Percentiles rank a stretch among this genome's conserved stretches.
Conservation (phyloP, 2,888 invertebrate species). For the Drosophila fungiperda region DNA sequence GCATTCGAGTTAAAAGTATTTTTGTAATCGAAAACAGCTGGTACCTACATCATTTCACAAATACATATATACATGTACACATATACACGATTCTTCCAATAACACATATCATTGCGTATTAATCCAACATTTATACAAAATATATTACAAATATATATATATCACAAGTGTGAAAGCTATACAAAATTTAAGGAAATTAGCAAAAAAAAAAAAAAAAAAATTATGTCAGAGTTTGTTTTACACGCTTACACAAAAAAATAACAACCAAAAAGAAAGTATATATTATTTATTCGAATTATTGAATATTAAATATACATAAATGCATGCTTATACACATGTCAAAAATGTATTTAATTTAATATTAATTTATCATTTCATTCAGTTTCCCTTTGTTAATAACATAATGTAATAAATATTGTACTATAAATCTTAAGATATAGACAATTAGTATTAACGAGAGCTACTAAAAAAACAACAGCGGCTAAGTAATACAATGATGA, state of each 20-base stretch:
- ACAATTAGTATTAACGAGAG: slow-evolving; percentile 48
- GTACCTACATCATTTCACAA: slow-evolving; percentile 55
- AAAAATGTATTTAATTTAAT: slow-evolving; percentile 45
- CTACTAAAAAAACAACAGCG: slow-evolving; percentile 32
- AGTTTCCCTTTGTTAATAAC: slow-evolving; percentile 48
- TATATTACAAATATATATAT: slow-evolving; percentile 45
- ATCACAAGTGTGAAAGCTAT: slow-evolving; percentile 29
- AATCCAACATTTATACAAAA: slow-evolving; percentile 51
- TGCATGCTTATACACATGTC: slow-evolving; percentile 65
- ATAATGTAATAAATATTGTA: slow-evolving; percentile 62
- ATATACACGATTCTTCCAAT: slow-evolving; percentile 68
- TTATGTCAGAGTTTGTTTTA: slow-evolving; percentile 23
- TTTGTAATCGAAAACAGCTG: slow-evolving; percentile 41
- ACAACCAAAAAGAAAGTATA: slow-evolving; percentile 23
- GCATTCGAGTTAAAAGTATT: slow-evolving; percentile 31
- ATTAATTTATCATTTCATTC: slow-evolving; percentile 49
- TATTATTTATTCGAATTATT: slow-evolving; percentile 39
- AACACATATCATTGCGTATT: slow-evolving; percentile 77
- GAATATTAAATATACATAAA: slow-evolving; percentile 38
- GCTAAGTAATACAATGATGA: slow-evolving; percentile 39
- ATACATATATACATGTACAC: slow-evolving; percentile 44
- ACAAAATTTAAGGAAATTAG: slow-evolving; percentile 33
- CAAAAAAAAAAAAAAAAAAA: slow-evolving; percentile 22
- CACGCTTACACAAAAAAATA: slow-evolving; percentile 16
- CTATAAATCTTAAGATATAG: slow-evolving; percentile 48